phyloP scores from a whole-genome alignment of 92 coral and sea anemone species.

The Galaxea fascicularis region DNA sequence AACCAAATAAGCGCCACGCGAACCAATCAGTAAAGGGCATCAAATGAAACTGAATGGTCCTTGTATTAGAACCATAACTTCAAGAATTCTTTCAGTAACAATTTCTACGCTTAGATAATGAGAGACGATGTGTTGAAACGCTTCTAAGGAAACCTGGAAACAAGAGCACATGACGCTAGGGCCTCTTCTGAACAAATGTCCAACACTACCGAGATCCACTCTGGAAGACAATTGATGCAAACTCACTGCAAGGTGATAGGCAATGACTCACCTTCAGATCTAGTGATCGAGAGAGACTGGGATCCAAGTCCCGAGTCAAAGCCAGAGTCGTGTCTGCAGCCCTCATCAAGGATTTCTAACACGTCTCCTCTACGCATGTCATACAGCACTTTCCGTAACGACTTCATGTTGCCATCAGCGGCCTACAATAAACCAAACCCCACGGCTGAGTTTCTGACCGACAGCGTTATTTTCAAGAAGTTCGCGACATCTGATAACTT shows the following conservation, averaged over 20 bases:
- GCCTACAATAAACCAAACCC: constrained; percentile 28
- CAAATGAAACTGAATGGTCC: too few species aligned
- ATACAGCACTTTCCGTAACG: constrained; percentile 38
- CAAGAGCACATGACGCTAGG: too few species aligned
- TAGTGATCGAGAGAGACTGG: constrained; percentile 64
- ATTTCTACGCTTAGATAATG: too few species aligned
- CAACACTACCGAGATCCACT: background rate
- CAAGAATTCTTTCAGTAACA: too few species aligned
- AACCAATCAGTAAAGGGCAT: too few species aligned
- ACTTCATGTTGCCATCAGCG: constrained; percentile 58
- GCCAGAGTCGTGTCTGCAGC: constrained; percentile 58
- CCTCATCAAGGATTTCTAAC: constrained; percentile 54
- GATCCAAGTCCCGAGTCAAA: constrained; percentile 84
- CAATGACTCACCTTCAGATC: constrained; percentile 60
- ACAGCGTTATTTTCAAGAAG: too few species aligned
- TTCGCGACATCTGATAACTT: too few species aligned
- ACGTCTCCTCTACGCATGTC: constrained; percentile 74
- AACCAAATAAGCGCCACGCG: too few species aligned
- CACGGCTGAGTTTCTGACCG: too few species aligned
- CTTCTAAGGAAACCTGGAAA: too few species aligned
- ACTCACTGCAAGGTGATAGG: background rate
- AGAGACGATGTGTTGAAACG: too few species aligned
- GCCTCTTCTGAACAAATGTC: background rate
- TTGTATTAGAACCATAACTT: too few species aligned
- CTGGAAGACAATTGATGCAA: background rate